Evolutionary conservation across 2,888 invertebrate species (phyloP), one percentile per base, ranked within the genome.

Genomic region (Macroteleia sp.): DNA sequence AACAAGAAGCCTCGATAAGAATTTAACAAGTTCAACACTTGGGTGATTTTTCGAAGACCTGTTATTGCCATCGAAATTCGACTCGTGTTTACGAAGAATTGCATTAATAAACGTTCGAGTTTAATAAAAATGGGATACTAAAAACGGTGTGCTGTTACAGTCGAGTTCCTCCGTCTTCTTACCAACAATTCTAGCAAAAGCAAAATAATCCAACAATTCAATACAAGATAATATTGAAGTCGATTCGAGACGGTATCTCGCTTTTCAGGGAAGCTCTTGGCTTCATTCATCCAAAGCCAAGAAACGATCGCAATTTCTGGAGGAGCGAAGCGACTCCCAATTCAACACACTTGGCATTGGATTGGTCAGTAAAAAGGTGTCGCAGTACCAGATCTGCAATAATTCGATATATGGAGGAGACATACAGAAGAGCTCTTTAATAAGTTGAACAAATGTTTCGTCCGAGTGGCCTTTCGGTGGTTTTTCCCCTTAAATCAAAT

Each of bases 381-480:
- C 71, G 59, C 54, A 44, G 75, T 66, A 56, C 69, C 56, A 74
- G 79, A 77, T 82, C 77, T 73, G 78, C 71, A 70, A 79, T 78
- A 81, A 81, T 82, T 82, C 80, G 75, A 80, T 79, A 77, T 56
- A 44, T 52, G 42, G 66, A 44, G 22, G 57, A 77, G 67, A 78
- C 76, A 69, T 39, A 44, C 30, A 57, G 62, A 67, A 62, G 61
- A 74, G 64, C 67, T 79, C 57, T 67, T 80, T 81, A 81, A 81
- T 82, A 77, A 80, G 73, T 82, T 80, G 77, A 61, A 79, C 82
- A 82, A 82, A 81, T 79, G 82, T 81, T 82, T 82, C 71, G 62
- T 81, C 16, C 9, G 16, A 34, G 41, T 16, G 30, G 9, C 36
- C 41, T 41, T 56, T 59, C 52, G 52, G 12, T 36, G 9, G 16